phyloP scores from a whole-genome alignment of 2,113 vertebrate species.

The Anhinga anhinga region DNA sequence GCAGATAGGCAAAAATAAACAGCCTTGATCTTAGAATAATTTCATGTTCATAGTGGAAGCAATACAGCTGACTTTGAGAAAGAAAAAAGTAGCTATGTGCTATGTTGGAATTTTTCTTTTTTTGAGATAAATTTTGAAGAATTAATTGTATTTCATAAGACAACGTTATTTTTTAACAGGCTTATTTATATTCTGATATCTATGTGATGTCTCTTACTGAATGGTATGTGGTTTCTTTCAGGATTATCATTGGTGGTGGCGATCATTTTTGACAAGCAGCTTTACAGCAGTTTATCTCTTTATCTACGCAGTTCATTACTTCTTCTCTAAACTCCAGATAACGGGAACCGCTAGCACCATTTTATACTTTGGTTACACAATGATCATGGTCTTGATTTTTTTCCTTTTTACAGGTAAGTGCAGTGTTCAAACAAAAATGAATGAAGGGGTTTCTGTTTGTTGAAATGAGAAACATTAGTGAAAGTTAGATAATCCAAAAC shows the following conservation, averaged over 20 bases:
- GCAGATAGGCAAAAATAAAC: background rate
- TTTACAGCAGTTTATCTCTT: conserved; percentile 90
- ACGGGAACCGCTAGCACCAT: conserved; percentile 81
- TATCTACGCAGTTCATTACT: conserved; percentile 85
- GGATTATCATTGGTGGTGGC: conserved; percentile 94
- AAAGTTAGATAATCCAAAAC: background rate
- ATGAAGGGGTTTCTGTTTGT: background rate
- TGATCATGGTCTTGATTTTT: conserved; percentile 88
- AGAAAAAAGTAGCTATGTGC: background rate
- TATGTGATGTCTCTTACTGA: background rate
- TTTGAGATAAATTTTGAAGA: background rate
- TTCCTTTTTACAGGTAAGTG: conserved; percentile 86
- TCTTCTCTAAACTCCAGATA: conserved; percentile 87
- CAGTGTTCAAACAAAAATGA: background rate
- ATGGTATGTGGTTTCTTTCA: conserved; percentile 45
- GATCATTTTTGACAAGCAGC: conserved; percentile 87
- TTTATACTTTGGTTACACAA: conserved; percentile 87
- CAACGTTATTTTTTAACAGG: background rate
- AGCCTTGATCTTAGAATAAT: background rate
- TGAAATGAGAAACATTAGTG: background rate
- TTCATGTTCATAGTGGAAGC: background rate
- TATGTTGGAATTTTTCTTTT: background rate
- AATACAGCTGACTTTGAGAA: background rate
- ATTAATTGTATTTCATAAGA: background rate
- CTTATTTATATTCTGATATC: background rate